These are phyloP conservation scores for Darevskia mixta DNA, from an alignment of 2,797 vertebrate genomes.

Conservation along the genomic window DNA sequence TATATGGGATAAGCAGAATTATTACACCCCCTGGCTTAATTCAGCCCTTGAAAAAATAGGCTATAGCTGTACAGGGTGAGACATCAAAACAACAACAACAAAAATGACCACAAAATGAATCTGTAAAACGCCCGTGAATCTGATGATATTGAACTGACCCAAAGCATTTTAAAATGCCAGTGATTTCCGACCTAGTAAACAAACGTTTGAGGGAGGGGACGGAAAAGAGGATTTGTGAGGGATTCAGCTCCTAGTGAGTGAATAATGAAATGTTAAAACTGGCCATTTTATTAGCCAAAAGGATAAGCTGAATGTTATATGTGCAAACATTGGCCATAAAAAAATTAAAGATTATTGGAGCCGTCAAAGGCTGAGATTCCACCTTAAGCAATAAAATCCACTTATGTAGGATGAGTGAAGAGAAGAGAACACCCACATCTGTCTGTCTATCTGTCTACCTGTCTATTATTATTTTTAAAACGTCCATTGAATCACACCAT, in stretches of 20 bases:
- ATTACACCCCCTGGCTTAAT: slow-evolving; percentile 50
- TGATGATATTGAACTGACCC: slow-evolving; percentile 42
- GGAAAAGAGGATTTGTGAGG: neutral
- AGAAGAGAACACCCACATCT: neutral
- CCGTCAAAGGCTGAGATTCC: slow-evolving; percentile 32
- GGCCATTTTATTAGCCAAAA: slow-evolving; percentile 20
- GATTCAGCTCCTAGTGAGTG: neutral
- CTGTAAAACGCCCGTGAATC: slow-evolving; percentile 19
- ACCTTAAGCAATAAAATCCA: slow-evolving; percentile 27
- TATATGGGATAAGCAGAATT: slow-evolving; percentile 56
- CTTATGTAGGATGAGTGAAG: slow-evolving; percentile 35
- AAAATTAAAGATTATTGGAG: slow-evolving; percentile 47
- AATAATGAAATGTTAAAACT: slow-evolving; percentile 33
- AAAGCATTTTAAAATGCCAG: slow-evolving; percentile 45
- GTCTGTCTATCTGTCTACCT: neutral
- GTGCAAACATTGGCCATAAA: slow-evolving; percentile 37
- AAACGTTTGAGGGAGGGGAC: neutral
- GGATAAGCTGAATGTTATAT: neutral
- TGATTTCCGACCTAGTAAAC: neutral
- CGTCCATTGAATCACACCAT: neutral
- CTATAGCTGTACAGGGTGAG: neutral
- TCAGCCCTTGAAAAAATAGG: slow-evolving; percentile 33
- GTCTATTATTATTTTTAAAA: neutral
- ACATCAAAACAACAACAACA: neutral
- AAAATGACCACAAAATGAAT: neutral